Evolutionary conservation across 2,797 vertebrate genomes (phyloP).

Genomic region (Enteromius mattozi): DNA sequence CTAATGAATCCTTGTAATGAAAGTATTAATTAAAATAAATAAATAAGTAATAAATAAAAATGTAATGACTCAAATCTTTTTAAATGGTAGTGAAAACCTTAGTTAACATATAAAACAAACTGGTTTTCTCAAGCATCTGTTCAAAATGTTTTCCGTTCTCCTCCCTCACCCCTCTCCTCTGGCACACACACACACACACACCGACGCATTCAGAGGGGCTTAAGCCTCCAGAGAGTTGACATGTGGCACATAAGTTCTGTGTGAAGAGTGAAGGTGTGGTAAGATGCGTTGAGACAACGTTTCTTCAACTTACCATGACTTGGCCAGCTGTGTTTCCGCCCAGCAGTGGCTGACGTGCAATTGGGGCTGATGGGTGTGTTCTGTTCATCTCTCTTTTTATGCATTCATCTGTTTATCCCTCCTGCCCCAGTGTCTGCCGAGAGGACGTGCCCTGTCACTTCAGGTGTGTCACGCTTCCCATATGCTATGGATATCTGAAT

Average conservation of each 20-base stretch:
- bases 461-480: conserved; percentile 74
- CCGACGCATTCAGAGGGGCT: conserved; percentile 43
- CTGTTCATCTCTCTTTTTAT: conserved; percentile 79
- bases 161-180: conserved; percentile 4
- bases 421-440: conserved; percentile 66
- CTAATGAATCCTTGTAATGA: neutral
- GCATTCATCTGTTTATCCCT: conserved; percentile 82
- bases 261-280: conserved; percentile 69
- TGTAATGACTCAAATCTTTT: neutral
- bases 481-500: conserved; percentile 55
- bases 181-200: conserved; percentile 69
- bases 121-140: conserved; percentile 47
- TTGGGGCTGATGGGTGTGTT: conserved; percentile 77
- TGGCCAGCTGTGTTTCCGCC: conserved; percentile 75
- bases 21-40: neutral
- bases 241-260: conserved; percentile 81
- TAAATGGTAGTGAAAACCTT: neutral
- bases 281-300: conserved; percentile 74
- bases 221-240: conserved; percentile 71
- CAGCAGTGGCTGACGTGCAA: conserved; percentile 72
- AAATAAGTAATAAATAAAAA: neutral
- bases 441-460: conserved; percentile 71
- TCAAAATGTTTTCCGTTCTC: conserved; percentile 37
- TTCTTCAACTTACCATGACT: conserved; percentile 75
- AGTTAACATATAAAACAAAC: conserved; percentile 15